Base-by-base conservation (phyloP, 2,113 vertebrate species). In the Dromiciops gliroides region DNA sequence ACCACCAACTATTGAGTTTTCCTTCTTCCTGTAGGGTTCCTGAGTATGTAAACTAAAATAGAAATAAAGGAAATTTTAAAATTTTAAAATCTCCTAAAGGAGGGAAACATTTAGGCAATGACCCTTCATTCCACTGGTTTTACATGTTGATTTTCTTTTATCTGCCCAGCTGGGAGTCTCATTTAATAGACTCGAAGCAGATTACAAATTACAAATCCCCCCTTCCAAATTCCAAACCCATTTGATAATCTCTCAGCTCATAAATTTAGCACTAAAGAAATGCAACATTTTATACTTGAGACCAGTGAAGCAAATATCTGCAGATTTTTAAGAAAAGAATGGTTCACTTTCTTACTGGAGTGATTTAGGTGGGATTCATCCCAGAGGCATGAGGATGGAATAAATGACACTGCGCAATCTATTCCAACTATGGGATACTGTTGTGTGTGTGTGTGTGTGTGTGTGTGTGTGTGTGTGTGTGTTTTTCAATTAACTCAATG, bases 161-260 rank as follows among this genome's bases (percentile, higher is more conserved):
- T 48, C 48, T 48, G 25, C 89, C n/a, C 89, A 48, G 89, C 48
- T 50, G 67, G 48, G 26, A 90, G 89, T 26, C 28, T 90, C 89
- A 48, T 90, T 90, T 49, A 90, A 48, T 48, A 49, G 47, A 90
- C 48, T 50, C 92, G 90, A 93, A 90, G 56, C 28, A 89, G 51
- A 91, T 67, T 92, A 51, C 48, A 89, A 93, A 90, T 96, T 88
- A 91, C n/a, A 92, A 91, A 95, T 52, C 50, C 89, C 37, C 90
- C 48, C 48, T 75, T 95, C 48, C 92, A 92, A 44, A 92, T 94
- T 56, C 90, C 93, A 91, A 92, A 37, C 48, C 25, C 67, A n/a
- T 75, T 53, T 94, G 25, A 53, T 89, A 50, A 91, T 92, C 92
- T 92, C 91, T 92, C 48, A 52, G 89, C 51, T 90, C 90, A 50